Base-by-base conservation (phyloP, 2,888 invertebrate species). In the Corbicula japonica region DNA sequence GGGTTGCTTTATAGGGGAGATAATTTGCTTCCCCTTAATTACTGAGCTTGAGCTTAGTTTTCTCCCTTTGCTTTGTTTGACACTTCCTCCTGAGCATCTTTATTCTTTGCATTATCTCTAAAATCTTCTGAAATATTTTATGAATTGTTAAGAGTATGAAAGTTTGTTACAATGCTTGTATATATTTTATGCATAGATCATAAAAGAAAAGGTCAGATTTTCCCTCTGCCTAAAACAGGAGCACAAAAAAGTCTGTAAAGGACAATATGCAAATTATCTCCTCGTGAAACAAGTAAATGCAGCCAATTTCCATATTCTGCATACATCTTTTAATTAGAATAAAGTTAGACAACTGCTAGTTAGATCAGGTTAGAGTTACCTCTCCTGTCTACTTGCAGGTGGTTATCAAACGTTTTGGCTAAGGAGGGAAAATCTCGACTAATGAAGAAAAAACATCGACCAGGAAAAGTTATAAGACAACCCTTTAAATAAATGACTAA, bases 371-470 rank as follows among this genome's bases (percentile, higher is more conserved):
- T 23, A 52, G 69, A 60, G 60, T 65, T 60, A 70, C 65, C 50
- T 54, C 21, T n/a, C 76, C 70, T 69, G 76, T 76, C 34, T 76
- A 73, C 56, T 90, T 90, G 80, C 90, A 91, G 91, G 89, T 89
- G 90, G 91, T 86, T 90, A 83, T 78, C 91, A 70, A 85, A 80
- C 72, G 73, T 86, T 61, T 73, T 86, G 84, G 88, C 84, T 70
- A 85, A 88, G 71, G 88, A 89, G 76, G 83, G 79, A 61, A 89
- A 89, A 86, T 85, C 83, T 61, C 87, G 87, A 76, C 65, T 86
- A 70, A 83, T 86, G 83, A 86, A 87, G 76, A 89, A 88, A 81
- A 86, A 87, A 65, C 76, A 75, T 56, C 79, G 76, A 56, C 85
- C 83, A 10, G 84, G 86, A 34, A 86, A 84, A 76, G 80, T 82